Percentiles rank a stretch among this genome's conserved stretches.
Conservation (phyloP, 2,888 invertebrate species). For the Unio pictorum region DNA sequence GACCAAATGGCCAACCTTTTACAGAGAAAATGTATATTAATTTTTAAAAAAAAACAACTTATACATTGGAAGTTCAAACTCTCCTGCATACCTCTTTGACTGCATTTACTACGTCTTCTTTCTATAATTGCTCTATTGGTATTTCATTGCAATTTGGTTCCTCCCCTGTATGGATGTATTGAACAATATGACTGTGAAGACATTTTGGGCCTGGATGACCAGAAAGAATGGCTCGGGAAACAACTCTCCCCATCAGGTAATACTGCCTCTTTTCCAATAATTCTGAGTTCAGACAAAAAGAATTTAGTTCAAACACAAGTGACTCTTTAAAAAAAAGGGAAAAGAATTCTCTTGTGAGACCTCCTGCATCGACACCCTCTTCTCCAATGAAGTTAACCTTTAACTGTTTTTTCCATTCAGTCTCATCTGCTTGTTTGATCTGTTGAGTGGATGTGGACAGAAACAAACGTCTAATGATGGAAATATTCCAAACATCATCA, state of each 20-base stretch:
- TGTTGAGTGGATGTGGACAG: slow-evolving; percentile 10
- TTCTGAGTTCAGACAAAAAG: slow-evolving; percentile 11
- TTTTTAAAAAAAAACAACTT: too few relatives aligned
- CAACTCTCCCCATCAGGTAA: slow-evolving; percentile 10
- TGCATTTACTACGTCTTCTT: slow-evolving; percentile 5
- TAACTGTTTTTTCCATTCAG: slow-evolving; percentile 13
- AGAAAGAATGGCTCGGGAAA: slow-evolving; percentile 6
- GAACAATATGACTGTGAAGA: slow-evolving; percentile 9
- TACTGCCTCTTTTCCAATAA: slow-evolving; percentile 13
- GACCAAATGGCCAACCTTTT: too few relatives aligned
- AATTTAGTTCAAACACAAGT: slow-evolving; percentile 14
- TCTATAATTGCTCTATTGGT: not conserved
- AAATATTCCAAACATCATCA: slow-evolving; percentile 5
- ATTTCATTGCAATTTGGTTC: slow-evolving; percentile 1
- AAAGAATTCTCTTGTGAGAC: slow-evolving; percentile 14
- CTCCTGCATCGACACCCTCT: slow-evolving; percentile 20
- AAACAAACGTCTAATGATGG: slow-evolving; percentile 10
- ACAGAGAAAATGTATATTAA: too few relatives aligned
- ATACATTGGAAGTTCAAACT: too few relatives aligned
- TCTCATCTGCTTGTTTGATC: slow-evolving; percentile 9
- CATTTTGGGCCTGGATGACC: slow-evolving; percentile 20
- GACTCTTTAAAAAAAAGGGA: slow-evolving; percentile 9
- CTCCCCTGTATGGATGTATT: slow-evolving; percentile 9
- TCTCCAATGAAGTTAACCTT: slow-evolving; percentile 16
- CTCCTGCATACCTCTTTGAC: slow-evolving; percentile 10